These are phyloP conservation scores for Drosophila watanabei DNA, from an alignment of 1,140 invertebrate genomes.

Conservation along the genomic window DNA sequence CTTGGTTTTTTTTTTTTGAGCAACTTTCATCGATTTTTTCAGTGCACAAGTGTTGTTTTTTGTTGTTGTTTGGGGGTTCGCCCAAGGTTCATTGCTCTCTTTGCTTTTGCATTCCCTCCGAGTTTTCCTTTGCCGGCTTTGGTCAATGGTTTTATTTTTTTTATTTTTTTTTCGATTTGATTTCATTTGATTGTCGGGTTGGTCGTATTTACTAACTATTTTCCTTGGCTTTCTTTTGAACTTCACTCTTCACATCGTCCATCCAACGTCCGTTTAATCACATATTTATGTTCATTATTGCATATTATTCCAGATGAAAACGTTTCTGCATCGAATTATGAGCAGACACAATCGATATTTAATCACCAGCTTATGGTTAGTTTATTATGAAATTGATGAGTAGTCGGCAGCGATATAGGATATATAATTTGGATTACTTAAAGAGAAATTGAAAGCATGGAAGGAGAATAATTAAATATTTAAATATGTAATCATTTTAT, in stretches of 20 bases:
- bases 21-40: constrained; percentile 59
- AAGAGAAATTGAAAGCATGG: constrained; percentile 21
- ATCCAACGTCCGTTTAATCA: constrained; percentile 47
- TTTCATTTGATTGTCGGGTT: constrained; percentile 31
- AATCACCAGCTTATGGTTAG: constrained; percentile 59
- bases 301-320: constrained; percentile 62
- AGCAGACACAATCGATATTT: constrained; percentile 65
- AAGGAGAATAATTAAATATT: background rate
- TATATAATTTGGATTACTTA: constrained; percentile 14
- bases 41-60: constrained; percentile 37
- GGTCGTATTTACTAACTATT: constrained; percentile 37
- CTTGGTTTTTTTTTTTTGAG: constrained; percentile 17
- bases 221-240: constrained; percentile 63
- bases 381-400: constrained; percentile 55
- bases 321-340: constrained; percentile 51
- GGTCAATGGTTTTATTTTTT: constrained; percentile 35
- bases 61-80: constrained; percentile 19
- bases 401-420: background rate
- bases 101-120: constrained; percentile 28
- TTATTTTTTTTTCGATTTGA: constrained; percentile 38
- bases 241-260: constrained; percentile 26
- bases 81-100: constrained; percentile 36
- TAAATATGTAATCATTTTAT: background rate
- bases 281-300: constrained; percentile 63
- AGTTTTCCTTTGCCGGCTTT: constrained; percentile 22